phyloP scores from a whole-genome alignment of 2,113 vertebrate genomes.

The Oxyura jamaicensis region DNA sequence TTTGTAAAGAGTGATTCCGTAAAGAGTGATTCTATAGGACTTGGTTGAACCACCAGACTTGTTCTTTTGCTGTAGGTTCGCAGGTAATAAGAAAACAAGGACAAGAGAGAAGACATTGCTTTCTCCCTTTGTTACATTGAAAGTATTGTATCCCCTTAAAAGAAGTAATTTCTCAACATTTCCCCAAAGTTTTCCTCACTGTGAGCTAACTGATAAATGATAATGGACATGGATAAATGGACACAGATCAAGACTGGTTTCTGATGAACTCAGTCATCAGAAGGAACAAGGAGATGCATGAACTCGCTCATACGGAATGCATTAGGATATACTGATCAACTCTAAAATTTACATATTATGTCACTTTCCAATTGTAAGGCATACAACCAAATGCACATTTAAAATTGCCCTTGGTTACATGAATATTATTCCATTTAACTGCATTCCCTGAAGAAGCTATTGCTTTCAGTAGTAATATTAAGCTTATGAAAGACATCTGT shows the following conservation, averaged over 20 bases:
- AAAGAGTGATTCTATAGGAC: neutral
- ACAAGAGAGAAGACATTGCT: neutral
- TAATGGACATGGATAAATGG: neutral
- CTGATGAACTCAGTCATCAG: neutral
- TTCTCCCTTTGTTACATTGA: neutral
- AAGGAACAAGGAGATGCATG: neutral
- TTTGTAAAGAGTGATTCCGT: accelerated
- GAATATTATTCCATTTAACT: neutral
- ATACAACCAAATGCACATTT: neutral
- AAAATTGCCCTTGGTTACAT: neutral
- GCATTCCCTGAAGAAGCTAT: neutral
- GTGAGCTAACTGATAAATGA: neutral
- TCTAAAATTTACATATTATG: neutral
- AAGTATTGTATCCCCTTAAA: neutral
- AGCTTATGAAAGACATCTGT: neutral
- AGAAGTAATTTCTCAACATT: neutral
- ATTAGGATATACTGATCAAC: neutral
- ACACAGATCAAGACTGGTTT: neutral
- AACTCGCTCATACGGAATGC: neutral
- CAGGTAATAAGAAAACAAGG: neutral
- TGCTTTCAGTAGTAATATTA: conserved; percentile 14
- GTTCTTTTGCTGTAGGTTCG: neutral
- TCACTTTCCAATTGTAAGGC: neutral
- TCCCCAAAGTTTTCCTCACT: neutral
- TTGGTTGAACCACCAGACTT: neutral